Evolutionary conservation across 2,797 vertebrate genomes (phyloP).

Genomic region (Smutsia temminckii): DNA sequence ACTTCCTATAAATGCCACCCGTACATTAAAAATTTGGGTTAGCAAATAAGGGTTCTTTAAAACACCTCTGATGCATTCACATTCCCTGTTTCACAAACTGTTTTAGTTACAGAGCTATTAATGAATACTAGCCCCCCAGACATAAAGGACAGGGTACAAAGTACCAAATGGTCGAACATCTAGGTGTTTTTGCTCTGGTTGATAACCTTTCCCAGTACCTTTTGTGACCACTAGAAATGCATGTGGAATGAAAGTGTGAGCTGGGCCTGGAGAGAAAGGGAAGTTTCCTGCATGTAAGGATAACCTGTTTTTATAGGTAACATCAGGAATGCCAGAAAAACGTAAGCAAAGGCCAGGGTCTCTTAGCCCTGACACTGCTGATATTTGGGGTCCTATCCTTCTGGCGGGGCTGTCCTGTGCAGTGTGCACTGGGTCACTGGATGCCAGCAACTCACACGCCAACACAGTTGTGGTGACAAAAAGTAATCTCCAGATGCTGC

Average conservation of each 20-base stretch:
- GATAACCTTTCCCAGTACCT: background rate
- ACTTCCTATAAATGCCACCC: background rate
- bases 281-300: accelerated
- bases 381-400: too few species aligned
- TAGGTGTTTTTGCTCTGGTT: background rate
- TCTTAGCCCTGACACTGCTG: accelerated
- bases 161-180: background rate
- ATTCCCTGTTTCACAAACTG: background rate
- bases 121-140: background rate
- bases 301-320: background rate
- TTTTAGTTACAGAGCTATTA: background rate
- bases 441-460: background rate
- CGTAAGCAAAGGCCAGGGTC: background rate
- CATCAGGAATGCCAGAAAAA: background rate
- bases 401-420: accelerated
- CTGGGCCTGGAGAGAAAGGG: too few species aligned
- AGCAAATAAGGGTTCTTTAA: background rate
- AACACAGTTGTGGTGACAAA: background rate
- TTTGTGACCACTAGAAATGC: background rate
- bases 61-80: background rate
- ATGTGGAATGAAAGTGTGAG: accelerated
- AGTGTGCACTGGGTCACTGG: too few species aligned
- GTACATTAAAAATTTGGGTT: background rate
- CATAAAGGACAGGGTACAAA: accelerated
- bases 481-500: background rate